phyloP scores from a whole-genome alignment of 2,888 invertebrate species.

The Azorinus chamasolen region DNA sequence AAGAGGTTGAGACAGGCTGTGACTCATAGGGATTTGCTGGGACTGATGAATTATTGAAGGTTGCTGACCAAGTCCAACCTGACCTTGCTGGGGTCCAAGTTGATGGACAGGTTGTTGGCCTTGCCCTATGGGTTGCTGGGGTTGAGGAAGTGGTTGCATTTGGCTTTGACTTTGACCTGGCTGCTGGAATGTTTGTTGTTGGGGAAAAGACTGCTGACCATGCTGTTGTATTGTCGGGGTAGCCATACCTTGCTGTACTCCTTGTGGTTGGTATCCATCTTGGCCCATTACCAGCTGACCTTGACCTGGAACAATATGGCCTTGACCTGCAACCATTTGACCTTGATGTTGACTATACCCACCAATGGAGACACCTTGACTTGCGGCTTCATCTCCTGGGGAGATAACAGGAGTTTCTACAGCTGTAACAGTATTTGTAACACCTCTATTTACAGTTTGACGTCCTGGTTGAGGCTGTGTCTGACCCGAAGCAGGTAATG shows the following conservation, averaged over 20 bases:
- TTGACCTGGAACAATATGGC: not conserved
- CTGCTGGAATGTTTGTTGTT: constrained; percentile 5
- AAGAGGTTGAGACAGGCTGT: not conserved
- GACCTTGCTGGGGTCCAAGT: not conserved
- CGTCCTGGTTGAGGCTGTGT: constrained; percentile 3
- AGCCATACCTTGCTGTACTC: not conserved
- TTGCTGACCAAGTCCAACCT: constrained; percentile 67
- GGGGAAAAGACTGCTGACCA: not conserved
- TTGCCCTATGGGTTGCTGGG: constrained; percentile 30
- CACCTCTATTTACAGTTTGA: constrained; percentile 19
- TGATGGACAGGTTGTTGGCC: not conserved
- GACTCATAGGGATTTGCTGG: not conserved
- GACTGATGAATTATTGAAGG: constrained; percentile 60
- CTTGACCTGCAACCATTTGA: constrained; percentile 1
- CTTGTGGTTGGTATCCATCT: too few relatives aligned
- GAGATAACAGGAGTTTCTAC: constrained; percentile 72
- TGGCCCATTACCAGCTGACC: not conserved
- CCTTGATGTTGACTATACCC: constrained; percentile 14
- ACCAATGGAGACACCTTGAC: not conserved
- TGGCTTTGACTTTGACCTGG: constrained; percentile 11
- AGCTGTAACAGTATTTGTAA: constrained; percentile 71
- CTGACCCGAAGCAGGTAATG: too few relatives aligned
- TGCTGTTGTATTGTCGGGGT: not conserved
- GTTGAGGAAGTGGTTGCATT: constrained; percentile 29
- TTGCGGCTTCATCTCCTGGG: constrained; percentile 54